Base-by-base conservation (phyloP, 2,113 vertebrate genomes). In the Ariopsis seemanni region DNA sequence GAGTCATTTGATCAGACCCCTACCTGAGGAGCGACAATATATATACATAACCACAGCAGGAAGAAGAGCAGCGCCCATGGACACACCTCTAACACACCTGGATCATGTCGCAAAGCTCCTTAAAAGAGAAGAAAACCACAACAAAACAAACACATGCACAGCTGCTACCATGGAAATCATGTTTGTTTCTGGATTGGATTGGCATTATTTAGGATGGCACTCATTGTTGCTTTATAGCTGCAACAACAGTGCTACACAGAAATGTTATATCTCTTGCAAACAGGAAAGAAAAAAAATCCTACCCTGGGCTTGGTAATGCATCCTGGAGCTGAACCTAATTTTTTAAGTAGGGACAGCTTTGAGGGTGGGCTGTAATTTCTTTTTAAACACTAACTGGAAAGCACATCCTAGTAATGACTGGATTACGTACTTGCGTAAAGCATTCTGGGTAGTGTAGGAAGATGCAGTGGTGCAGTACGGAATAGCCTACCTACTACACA, bases 371-470 rank as follows among this genome's bases (percentile, higher is more conserved):
- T 79, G 52, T 27, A 34, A 82, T 25, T n/a, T 78, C 5, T 53
- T 34, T 58, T 58, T 34, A 4, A 53, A 58, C 15, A 57, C n/a
- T 79, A 57, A 79, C 25, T 60, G 55, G 57, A 81, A 81, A 62
- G n/a, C 2, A 20, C 27, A 62, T 48, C 79, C 48, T 22, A 55
- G 75, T 78, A 55, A 78, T 75, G 18, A 75, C 14, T 53, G 50
- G n/a, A 78, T 78, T 25, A 27, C 6, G 9, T 80, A 34, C 25
- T 58, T 80, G n/a, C 17, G 17, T 42, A 7, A 25, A 62, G 57
- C 79, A 62, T 82, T 82, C 27, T 82, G 30, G 79, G 57, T 42
- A 62, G 12, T 42, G 79, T 62, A 82, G 57, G 79, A 82, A 5
- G 4, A 1, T 25, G 25, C 53, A 25, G 2, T 53, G 11, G 50